Conservation (phyloP, 2,113 vertebrate species). For the Sylvilagus bachmani region DNA sequence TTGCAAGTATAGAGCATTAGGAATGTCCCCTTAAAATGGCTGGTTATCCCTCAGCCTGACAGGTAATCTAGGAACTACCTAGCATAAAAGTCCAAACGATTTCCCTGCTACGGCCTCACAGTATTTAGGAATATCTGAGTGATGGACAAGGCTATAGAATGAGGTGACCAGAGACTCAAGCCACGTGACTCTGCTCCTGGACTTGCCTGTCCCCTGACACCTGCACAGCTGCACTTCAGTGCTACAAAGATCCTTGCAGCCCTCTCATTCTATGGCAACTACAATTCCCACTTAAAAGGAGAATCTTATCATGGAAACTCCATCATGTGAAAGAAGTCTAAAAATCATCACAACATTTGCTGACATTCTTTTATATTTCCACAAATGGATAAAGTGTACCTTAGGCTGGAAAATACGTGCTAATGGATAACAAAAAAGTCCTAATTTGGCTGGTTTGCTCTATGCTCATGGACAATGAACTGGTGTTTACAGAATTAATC, state of each 20-base stretch:
- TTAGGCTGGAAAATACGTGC: neutral
- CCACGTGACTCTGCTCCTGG: neutral
- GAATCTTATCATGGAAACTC: neutral
- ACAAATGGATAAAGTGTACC: neutral
- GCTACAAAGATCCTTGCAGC: neutral
- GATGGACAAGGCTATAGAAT: neutral
- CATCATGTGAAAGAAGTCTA: slow-evolving; percentile 10
- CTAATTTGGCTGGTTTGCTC: slow-evolving; percentile 26
- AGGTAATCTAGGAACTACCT: slow-evolving; percentile 2
- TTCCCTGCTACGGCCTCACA: neutral
- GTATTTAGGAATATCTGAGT: neutral
- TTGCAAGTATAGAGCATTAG: slow-evolving; percentile 12
- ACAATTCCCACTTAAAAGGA: neutral
- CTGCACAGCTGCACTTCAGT: neutral
- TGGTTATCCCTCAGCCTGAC: neutral
- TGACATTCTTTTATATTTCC: neutral
- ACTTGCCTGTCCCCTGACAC: neutral
- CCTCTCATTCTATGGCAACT: neutral
- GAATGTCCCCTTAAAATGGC: neutral
- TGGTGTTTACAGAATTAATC: slow-evolving; percentile 29
- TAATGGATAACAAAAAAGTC: neutral
- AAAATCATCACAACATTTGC: neutral
- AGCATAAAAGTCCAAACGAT: neutral
- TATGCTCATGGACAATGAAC: neutral
- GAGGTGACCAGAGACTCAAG: neutral